Conservation (phyloP, 2,797 vertebrate species). For the Pampus argenteus region DNA sequence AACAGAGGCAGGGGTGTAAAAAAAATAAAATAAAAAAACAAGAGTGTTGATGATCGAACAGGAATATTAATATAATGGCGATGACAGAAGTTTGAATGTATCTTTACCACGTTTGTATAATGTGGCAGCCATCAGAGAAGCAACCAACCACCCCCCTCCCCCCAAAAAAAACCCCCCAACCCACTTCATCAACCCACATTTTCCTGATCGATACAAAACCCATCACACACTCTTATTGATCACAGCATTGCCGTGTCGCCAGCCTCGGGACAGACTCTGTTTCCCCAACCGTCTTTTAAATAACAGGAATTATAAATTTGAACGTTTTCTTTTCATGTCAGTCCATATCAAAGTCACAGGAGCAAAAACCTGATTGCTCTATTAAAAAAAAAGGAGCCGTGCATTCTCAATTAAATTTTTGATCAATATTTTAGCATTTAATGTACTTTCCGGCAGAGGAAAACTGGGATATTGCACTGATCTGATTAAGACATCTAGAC, state of each 20-base stretch:
- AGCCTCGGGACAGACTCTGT: slow-evolving; percentile 76
- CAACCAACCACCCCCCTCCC: neutral
- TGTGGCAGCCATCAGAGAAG: slow-evolving; percentile 59
- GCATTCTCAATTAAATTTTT: slow-evolving; percentile 73
- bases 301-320: slow-evolving; percentile 73
- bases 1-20: slow-evolving; percentile 30
- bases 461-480: slow-evolving; percentile 74
- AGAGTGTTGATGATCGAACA: slow-evolving; percentile 55
- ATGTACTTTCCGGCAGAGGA: slow-evolving; percentile 73
- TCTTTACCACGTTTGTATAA: slow-evolving; percentile 55
- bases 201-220: slow-evolving; percentile 83
- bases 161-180: slow-evolving; percentile 38
- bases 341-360: slow-evolving; percentile 76
- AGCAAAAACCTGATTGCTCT: slow-evolving; percentile 67
- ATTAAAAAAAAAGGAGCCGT: slow-evolving; percentile 67
- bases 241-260: slow-evolving; percentile 76
- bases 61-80: slow-evolving; percentile 50
- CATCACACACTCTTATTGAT: slow-evolving; percentile 83
- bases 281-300: slow-evolving; percentile 74
- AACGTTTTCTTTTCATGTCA: slow-evolving; percentile 79
- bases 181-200: slow-evolving; percentile 84
- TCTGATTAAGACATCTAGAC: slow-evolving; percentile 84
- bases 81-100: slow-evolving; percentile 54
- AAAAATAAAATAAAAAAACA: slow-evolving; percentile 1
- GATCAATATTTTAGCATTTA: slow-evolving; percentile 83